Conservation (phyloP, 2,888 invertebrate species). For the Drosophila kambysellisi region DNA sequence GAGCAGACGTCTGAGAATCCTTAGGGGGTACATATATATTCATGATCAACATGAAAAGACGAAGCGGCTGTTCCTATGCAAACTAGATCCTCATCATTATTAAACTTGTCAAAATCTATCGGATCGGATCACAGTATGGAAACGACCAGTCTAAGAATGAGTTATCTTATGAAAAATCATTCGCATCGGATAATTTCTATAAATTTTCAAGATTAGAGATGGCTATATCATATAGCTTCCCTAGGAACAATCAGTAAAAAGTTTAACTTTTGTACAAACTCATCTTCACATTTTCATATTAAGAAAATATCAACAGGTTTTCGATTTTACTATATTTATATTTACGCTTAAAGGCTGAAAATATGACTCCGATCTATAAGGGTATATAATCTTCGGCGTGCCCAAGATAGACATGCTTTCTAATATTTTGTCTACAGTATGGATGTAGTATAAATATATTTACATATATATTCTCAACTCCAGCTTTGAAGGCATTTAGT, state of each 20-base stretch:
- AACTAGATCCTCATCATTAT: not conserved
- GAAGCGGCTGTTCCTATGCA: not conserved
- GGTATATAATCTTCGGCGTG: not conserved
- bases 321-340: not conserved
- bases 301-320: too few species aligned
- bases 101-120: not conserved
- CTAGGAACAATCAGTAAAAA: not conserved
- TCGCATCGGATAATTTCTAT: not conserved
- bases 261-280: too few species aligned
- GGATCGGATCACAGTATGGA: not conserved
- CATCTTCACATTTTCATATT: too few species aligned
- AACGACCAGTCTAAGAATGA: not conserved
- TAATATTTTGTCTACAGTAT: not conserved
- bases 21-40: not conserved
- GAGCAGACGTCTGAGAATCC: not conserved
- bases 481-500: slow-evolving; percentile 26
- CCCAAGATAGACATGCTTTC: not conserved
- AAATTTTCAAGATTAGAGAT: not conserved
- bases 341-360: not conserved
- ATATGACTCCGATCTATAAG: not conserved
- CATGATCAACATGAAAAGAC: not conserved
- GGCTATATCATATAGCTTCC: not conserved
- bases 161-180: not conserved
- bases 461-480: slow-evolving; percentile 14
- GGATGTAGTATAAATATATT: not conserved